Conservation (phyloP, 2,888 invertebrate species). For the Ectemnius cavifrons region DNA sequence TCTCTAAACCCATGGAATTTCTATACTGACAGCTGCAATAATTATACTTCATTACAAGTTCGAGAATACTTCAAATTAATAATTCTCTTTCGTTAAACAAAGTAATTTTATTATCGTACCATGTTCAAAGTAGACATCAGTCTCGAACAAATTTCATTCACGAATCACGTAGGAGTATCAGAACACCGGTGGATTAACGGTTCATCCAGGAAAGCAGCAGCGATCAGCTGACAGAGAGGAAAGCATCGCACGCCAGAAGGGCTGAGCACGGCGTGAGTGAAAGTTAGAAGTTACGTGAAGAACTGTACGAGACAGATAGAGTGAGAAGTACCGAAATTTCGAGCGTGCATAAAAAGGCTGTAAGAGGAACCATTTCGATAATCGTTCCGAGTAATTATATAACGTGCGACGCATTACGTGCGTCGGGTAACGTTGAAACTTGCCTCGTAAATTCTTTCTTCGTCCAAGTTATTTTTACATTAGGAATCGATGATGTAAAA, state of each 20-base stretch:
- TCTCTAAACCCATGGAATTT: too few species aligned
- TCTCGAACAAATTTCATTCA: too few species aligned
- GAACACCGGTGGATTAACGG: not conserved
- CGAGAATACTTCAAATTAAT: too few species aligned
- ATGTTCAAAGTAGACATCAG: too few species aligned
- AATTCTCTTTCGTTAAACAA: too few species aligned
- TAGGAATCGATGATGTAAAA: not conserved
- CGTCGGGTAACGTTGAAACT: not conserved
- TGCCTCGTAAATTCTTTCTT: not conserved
- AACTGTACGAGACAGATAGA: constrained; percentile 4
- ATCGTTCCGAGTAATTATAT: constrained; percentile 23
- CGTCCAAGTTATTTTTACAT: not conserved
- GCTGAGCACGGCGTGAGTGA: constrained; percentile 37
- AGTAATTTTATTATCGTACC: too few species aligned
- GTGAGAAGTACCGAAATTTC: constrained; percentile 34
- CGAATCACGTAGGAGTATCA: too few species aligned
- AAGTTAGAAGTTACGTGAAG: constrained; percentile 44
- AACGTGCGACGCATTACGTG: constrained; percentile 9
- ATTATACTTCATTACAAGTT: too few species aligned
- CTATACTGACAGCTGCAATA: too few species aligned
- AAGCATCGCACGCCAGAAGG: constrained; percentile 32
- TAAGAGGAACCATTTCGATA: constrained; percentile 28
- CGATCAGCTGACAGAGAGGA: constrained; percentile 22
- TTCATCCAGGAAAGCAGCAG: constrained; percentile 39
- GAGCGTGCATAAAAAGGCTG: constrained; percentile 28